A percentile compares a stretch with the other conserved stretches of the same genome.
Conservation (phyloP, 1,140 invertebrate species). For the Pachypeltis micranthus region DNA sequence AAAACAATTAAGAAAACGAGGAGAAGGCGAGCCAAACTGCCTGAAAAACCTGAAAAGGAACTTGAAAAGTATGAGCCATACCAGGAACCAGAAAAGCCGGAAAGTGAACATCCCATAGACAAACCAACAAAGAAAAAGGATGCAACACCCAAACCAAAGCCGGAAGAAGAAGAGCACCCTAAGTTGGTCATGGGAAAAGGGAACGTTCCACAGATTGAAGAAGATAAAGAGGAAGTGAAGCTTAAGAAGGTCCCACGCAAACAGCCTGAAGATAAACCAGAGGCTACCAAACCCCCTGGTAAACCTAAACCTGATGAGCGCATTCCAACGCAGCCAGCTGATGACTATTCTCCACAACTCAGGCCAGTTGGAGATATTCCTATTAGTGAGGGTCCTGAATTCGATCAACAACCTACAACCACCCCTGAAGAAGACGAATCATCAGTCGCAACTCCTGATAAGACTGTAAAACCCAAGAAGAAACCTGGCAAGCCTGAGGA, state of each 20-base stretch:
- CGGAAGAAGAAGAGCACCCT: constrained; percentile 34
- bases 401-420: constrained; percentile 22
- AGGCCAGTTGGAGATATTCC: constrained; percentile 27
- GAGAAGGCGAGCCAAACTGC: constrained; percentile 35
- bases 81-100: constrained; percentile 14
- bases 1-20: constrained; percentile 48
- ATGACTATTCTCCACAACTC: constrained; percentile 24
- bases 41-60: constrained; percentile 30
- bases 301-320: constrained; percentile 28
- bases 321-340: constrained; percentile 27
- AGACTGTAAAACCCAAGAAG: constrained; percentile 26
- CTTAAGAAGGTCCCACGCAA: constrained; percentile 23
- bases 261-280: constrained; percentile 20
- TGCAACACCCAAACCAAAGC: constrained; percentile 26
- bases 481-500: constrained; percentile 22
- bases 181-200: constrained; percentile 34
- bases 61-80: constrained; percentile 23
- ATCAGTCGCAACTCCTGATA: constrained; percentile 26
- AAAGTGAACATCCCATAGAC: constrained; percentile 16
- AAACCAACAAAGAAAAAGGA: constrained; percentile 35
- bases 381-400: constrained; percentile 24
- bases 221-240: constrained; percentile 26
- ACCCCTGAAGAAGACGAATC: constrained; percentile 21
- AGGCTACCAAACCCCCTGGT: constrained; percentile 26
- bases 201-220: constrained; percentile 30